Evolutionary conservation across 2,888 invertebrate genomes (phyloP).

Genomic region (Pseudeuparius sepicola): DNA sequence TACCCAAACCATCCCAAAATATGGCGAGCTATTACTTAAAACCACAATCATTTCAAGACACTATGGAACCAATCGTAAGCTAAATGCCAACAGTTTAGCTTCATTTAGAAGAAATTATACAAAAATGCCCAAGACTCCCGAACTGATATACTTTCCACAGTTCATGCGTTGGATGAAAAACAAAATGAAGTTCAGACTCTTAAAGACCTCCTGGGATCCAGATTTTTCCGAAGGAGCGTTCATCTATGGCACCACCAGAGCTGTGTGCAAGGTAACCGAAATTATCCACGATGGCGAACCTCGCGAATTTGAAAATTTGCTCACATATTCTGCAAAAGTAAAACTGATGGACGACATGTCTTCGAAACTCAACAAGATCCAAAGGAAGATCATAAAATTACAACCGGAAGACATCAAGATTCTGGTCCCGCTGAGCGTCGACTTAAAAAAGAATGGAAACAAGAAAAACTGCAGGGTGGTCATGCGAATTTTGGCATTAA

Average conservation of each 20-base stretch:
- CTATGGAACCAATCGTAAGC: no score
- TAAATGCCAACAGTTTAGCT: no score
- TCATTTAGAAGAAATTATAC: conserved; percentile 9
- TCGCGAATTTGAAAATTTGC: conserved; percentile 30
- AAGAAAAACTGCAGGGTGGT: conserved; percentile 30
- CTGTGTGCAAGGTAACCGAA: conserved; percentile 36
- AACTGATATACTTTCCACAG: conserved; percentile 37
- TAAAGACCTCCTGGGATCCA: conserved; percentile 36
- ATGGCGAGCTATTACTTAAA: no score
- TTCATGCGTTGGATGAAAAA: conserved; percentile 36
- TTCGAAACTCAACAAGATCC: conserved; percentile 28
- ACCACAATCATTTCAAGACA: no score
- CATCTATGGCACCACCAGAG: conserved; percentile 35
- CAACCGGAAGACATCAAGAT: conserved; percentile 37
- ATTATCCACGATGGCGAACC: conserved; percentile 34
- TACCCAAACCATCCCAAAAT: no score
- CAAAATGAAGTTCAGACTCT: conserved; percentile 35
- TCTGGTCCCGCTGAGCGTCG: conserved; percentile 34
- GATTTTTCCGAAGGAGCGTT: conserved; percentile 40
- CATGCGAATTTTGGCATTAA: conserved; percentile 35
- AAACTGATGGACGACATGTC: conserved; percentile 31
- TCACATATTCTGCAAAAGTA: conserved; percentile 28
- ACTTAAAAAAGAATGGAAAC: conserved; percentile 23
- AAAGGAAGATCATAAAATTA: conserved; percentile 33
- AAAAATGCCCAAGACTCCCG: conserved; percentile 33